Conservation (phyloP, 2,888 invertebrate species). For the Oligia strigilis region DNA sequence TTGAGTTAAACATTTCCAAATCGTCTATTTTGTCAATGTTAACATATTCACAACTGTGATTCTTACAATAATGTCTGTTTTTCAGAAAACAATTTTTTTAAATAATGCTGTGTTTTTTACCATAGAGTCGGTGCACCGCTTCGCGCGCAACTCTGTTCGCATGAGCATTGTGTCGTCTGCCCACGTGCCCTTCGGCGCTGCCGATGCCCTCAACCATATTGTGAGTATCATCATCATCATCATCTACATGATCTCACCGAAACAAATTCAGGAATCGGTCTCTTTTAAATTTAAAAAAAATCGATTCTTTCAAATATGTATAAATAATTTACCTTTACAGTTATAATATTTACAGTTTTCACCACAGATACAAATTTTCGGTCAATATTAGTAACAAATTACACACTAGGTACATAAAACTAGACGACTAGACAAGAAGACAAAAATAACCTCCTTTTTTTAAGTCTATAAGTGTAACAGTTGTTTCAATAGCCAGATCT, state of each 20-base stretch:
- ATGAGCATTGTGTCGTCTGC: conserved; percentile 70
- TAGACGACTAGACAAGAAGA: no score
- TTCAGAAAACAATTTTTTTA: neutral
- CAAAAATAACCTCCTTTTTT: no score
- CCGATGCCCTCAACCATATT: conserved; percentile 59
- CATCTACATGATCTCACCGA: neutral
- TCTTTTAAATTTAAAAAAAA: no score
- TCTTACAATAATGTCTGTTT: neutral
- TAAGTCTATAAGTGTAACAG: no score
- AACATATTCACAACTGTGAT: neutral
- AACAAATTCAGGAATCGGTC: neutral
- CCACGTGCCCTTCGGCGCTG: conserved; percentile 59
- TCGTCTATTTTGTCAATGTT: neutral
- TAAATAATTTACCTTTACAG: no score
- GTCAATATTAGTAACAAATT: no score
- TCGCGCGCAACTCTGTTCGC: conserved; percentile 75
- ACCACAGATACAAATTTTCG: no score
- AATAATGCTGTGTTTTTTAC: conserved; percentile 6
- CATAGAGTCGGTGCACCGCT: conserved; percentile 62
- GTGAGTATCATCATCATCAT: conserved; percentile 22
- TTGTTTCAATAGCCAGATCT: no score
- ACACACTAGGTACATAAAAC: no score
- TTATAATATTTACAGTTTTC: no score
- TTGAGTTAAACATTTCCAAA: neutral
- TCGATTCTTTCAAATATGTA: no score